These are phyloP conservation scores for Engystomops pustulosus DNA, from an alignment of 2,113 vertebrate species.

Conservation along the genomic window DNA sequence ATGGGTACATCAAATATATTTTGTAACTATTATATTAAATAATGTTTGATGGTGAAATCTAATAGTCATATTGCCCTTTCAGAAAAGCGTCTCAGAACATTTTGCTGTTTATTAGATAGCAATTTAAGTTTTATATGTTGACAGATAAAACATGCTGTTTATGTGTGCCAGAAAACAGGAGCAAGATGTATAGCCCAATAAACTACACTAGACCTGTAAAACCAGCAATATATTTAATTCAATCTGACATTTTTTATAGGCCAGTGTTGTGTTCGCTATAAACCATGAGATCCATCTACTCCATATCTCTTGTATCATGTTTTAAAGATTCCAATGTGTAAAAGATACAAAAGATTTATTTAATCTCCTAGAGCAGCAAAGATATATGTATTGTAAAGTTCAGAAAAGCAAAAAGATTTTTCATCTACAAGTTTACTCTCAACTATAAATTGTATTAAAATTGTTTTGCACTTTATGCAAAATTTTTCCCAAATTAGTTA, in stretches of 20 bases:
- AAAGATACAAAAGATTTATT: slow-evolving; percentile 3
- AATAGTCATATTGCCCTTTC: background rate
- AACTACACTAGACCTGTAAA: background rate
- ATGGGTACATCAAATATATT: no score
- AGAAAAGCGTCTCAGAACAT: background rate
- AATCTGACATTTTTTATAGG: background rate
- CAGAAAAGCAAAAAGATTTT: background rate
- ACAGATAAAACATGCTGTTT: background rate
- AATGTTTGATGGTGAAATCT: background rate
- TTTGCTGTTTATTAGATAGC: background rate
- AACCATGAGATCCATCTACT: background rate
- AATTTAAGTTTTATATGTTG: background rate
- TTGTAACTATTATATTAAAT: no score
- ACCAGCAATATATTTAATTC: background rate
- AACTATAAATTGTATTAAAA: no score
- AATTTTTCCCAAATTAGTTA: no score
- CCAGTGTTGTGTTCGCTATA: background rate
- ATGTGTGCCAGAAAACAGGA: background rate
- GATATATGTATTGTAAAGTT: no score
- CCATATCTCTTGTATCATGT: no score
- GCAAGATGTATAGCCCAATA: background rate
- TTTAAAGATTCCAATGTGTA: background rate
- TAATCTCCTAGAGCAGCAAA: no score
- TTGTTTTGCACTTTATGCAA: no score
- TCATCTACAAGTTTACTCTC: background rate